Evolutionary conservation across 2,113 vertebrate species (phyloP), one percentile per base, ranked within the genome.

Genomic region (Trogon surrucura): DNA sequence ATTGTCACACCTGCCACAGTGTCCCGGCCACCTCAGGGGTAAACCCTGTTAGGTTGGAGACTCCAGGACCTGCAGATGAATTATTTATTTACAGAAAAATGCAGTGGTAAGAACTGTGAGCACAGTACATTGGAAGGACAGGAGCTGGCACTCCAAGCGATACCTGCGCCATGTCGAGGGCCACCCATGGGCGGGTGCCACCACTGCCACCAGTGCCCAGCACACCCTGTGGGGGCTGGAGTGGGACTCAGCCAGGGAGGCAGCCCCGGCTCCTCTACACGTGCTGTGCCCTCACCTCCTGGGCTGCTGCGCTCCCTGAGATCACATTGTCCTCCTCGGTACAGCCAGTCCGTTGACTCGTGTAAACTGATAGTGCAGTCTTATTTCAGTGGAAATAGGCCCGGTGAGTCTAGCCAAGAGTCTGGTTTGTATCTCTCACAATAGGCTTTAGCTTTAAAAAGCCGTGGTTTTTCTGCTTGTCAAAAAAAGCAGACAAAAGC

Each of bases 401-500:
- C 10, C 10, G 80, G 69, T 91, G 56, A 92, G 77, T 74, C 85
- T 80, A 86, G 73, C 75, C 84, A 72, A 69, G 62, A 84, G 80
- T 80, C 74, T 91, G 90, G 83, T 88, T 94, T 93, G 80, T 87
- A 29, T n/a, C 41, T 89, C 77, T 94, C 45, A 97, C 95, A 96
- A 95, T 93, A 86, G 86, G 50, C 22, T 96, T 89, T 86, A 72
- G 70, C 83, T 94, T 93, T 89, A 75, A 96, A 95, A 95, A 96
- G 50, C 47, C 30, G 11, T 69, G 41, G 69, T 23, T 91, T 96
- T 95, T 92, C 78, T 92, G 93, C 91, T 92, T 96, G 88, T 93
- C 82, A 91, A 11, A 94, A 95, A 94, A 93, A 86, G 72, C 85
- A 96, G 96, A 97, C 91, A 95, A 94, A 96, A 93, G 92, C 84